Evolutionary conservation across 1,140 invertebrate species (phyloP), one percentile per base, ranked within the genome.

Genomic region (Charaxes varanes): DNA sequence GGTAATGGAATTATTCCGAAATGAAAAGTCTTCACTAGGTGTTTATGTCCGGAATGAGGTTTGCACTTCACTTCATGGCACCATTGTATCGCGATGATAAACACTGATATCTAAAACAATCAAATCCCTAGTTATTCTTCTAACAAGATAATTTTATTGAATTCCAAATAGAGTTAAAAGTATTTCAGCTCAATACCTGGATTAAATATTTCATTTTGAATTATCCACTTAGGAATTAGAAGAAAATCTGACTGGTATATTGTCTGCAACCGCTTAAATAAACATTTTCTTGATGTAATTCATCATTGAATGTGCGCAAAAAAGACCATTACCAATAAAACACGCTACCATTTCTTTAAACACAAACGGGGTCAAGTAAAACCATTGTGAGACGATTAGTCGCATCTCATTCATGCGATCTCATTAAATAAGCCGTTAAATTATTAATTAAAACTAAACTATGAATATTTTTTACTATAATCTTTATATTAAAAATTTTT

Each of bases 1-100:
- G 54, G 52, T 7, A 62, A 30, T 12, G 67, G 67, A 21, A 51
- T 58, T 6, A 69, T 41, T 17, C 53, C 56, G 1, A 73, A 45
- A 22, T 71, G 54, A 17, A 64, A 60, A 4, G 52, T 59, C 32
- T 58, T 73, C 17, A 59, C 45, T 6, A 65, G 30, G 27, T 41
- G 62, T 36, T 30, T 30, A 38, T 54, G 46, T 32, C 34, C 27
- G 35, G 22, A 21, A 40, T 41, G 26, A 16, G 52, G 52, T 6
- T 30, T 50, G 10, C 41, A 34, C 23, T 24, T 18, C 11, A 48
- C 37, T 38, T 19, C 13, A 27, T 35, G 11, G 28, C 33, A 40
- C 13, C 22, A 46, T 45, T 55, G 17, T 45, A 68, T 3, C 33
- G 21, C 10, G 42, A 64, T 12, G 15, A 46, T 28, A 19, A 56